phyloP scores from a whole-genome alignment of 2,113 vertebrate genomes.

The Ranitomeya imitator region DNA sequence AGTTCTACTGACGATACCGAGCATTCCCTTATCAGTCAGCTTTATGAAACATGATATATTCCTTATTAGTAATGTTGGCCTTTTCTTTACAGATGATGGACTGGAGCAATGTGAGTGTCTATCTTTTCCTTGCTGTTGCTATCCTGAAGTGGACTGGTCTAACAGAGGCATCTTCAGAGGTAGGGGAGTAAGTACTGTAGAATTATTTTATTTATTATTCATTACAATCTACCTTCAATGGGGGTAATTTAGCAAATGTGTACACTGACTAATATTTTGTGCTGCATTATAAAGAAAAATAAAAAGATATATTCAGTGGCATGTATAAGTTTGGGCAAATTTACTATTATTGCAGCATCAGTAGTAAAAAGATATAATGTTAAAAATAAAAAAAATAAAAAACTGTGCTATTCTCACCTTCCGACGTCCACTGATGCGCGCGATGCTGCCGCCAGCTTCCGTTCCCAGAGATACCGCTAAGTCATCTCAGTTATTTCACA shows the following conservation, averaged over 20 bases:
- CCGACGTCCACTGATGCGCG: no score
- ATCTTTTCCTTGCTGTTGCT: slow-evolving; percentile 64
- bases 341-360: no score
- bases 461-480: no score
- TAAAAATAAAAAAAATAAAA: no score
- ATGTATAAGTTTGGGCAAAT: no score
- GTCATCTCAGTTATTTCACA: no score
- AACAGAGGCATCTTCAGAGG: slow-evolving; percentile 62
- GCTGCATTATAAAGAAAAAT: background rate
- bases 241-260: background rate
- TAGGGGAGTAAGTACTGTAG: slow-evolving; percentile 59
- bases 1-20: background rate
- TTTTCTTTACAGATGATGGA: slow-evolving; percentile 72
- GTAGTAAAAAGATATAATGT: no score
- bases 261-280: background rate
- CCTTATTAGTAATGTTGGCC: background rate
- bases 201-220: background rate
- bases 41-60: background rate
- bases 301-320: no score
- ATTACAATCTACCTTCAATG: background rate
- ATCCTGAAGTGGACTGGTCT: slow-evolving; percentile 67
- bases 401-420: no score
- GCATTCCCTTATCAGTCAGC: background rate
- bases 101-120: slow-evolving; percentile 61
- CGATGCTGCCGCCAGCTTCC: no score